Evolutionary conservation across 2,113 vertebrate species (phyloP).

Genomic region (Larimichthys crocea): DNA sequence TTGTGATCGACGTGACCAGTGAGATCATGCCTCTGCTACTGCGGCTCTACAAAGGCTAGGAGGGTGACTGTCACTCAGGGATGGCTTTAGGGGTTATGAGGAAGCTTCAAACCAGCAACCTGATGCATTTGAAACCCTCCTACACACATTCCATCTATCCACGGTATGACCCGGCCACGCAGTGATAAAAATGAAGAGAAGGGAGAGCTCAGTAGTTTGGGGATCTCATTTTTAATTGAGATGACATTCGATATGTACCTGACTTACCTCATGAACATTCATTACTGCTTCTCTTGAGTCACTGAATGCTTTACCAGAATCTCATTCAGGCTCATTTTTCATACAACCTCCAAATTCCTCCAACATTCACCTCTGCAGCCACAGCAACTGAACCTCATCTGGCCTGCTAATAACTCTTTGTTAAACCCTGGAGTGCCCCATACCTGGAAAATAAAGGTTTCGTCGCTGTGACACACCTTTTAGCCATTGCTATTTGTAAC

Average conservation of each 20-base stretch:
- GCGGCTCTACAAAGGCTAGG: constrained; percentile 73
- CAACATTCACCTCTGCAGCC: constrained; percentile 15
- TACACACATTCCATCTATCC: constrained; percentile 78
- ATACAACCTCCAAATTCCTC: constrained; percentile 17
- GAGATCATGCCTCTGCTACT: constrained; percentile 74
- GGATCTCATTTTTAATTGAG: constrained; percentile 56
- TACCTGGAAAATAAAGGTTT: neutral
- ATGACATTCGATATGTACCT: constrained; percentile 65
- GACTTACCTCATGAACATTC: constrained; percentile 67
- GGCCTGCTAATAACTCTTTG: constrained; percentile 3
- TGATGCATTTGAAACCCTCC: constrained; percentile 79
- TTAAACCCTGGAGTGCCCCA: neutral
- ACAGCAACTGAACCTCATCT: constrained; percentile 6
- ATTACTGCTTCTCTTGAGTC: constrained; percentile 42
- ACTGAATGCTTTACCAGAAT: constrained; percentile 31
- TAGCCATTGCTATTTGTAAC: neutral
- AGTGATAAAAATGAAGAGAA: constrained; percentile 53
- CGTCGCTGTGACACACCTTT: neutral
- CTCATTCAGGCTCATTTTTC: constrained; percentile 29
- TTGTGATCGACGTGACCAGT: constrained; percentile 68
- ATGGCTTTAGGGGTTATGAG: constrained; percentile 65
- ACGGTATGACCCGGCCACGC: constrained; percentile 58
- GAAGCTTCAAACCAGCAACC: constrained; percentile 75
- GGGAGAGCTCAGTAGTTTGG: constrained; percentile 16
- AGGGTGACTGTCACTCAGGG: constrained; percentile 60